Base-by-base conservation (phyloP, 1,140 invertebrate species). In the Drosophila auraria region DNA sequence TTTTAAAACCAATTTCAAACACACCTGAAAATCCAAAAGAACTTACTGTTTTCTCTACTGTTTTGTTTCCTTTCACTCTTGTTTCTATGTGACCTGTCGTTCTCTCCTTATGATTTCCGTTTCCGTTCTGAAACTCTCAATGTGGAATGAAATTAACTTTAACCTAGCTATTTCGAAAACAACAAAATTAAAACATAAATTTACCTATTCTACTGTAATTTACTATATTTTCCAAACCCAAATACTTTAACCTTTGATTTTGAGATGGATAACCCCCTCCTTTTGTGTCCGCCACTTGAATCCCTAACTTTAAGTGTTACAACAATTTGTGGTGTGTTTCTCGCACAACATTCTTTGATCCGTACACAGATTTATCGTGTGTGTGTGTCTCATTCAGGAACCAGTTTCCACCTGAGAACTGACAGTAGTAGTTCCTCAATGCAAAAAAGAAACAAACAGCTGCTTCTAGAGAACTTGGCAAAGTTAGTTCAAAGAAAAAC, bases 81-180 rank as follows among this genome's bases (percentile, higher is more conserved):
- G 33, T 71, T 71, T 69, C 63, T 45, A 71, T 71, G 68, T 71
- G 50, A 71, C 30, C n/a, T 30, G 36, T 54, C 45, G 47, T 49
- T 53, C 42, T 20, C 53, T 72, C 33, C 30, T 58, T 71, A 38
- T 73, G 20, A 69, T 75, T 70, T 76, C 15, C 57, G 36, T 72
- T 60, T 53, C 49, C 47, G 25, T 80, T 80, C 72, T 82, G 71
- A 71, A 80, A 56, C 53, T 79, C 81, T 87, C 23, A 84, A 89
- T 89, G 84, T 89, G 84, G 84, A 89, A 89, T 89, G 84, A 87
- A 73, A 60, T 62, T 66, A 72, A 56, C 53, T 66, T 49, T 51
- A 57, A 20, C 20, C 2, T 72, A 60, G 33, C 15, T 23, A 36
- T 50, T 69, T 30, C 25, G 14, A 60, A 71, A 50, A 42, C 23